phyloP scores from a whole-genome alignment of 2,797 vertebrate genomes.

The Smutsia temminckii region DNA sequence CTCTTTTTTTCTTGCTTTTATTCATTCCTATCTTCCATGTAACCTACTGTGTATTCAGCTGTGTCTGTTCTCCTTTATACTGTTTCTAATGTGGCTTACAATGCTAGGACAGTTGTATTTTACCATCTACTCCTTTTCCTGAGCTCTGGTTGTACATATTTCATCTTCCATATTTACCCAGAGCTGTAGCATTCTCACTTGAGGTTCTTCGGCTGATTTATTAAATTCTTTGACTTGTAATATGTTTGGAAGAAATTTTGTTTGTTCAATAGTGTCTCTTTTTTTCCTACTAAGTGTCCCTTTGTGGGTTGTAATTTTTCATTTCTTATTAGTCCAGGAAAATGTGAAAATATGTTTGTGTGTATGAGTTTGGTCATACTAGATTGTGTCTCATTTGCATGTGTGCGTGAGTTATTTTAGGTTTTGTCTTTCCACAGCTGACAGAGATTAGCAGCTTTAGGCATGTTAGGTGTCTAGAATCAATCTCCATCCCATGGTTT shows the following conservation, averaged over 20 bases:
- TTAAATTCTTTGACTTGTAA: not conserved
- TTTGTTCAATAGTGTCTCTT: not conserved
- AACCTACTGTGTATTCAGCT: not conserved
- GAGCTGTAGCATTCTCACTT: not conserved
- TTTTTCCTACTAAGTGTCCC: not conserved
- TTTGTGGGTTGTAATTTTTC: not conserved
- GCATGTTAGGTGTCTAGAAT: not conserved
- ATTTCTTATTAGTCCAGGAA: not conserved
- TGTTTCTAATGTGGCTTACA: not conserved
- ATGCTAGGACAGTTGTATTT: not conserved
- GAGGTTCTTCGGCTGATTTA: not conserved
- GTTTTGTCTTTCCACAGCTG: not conserved
- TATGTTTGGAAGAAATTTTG: not conserved
- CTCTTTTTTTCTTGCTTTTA: not conserved
- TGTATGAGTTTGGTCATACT: not conserved
- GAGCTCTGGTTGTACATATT: not conserved
- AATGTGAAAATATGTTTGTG: not conserved
- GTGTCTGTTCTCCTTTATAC: not conserved
- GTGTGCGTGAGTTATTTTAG: not conserved
- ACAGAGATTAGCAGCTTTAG: not conserved
- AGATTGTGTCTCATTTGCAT: not conserved
- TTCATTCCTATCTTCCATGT: not conserved
- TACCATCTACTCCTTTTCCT: not conserved
- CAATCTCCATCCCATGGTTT: not conserved
- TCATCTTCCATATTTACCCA: constrained; percentile 8